These are phyloP conservation scores for Metopia argyrocephala DNA, from an alignment of 2,888 invertebrate species.

Conservation along the genomic window DNA sequence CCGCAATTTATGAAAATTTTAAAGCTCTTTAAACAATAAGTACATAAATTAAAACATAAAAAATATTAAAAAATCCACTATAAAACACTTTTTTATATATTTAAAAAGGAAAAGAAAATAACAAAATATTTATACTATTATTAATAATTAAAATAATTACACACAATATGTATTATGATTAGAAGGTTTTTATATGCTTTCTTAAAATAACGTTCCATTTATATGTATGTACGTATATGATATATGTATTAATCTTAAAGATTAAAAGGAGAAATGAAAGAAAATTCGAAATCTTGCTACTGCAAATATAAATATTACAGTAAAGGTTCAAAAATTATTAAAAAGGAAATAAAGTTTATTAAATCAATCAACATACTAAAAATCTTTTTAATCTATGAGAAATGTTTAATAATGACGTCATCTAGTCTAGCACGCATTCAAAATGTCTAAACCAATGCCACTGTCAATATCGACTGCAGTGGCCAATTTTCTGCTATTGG, in stretches of 20 bases:
- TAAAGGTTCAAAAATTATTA: too few species aligned
- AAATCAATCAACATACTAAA: too few species aligned
- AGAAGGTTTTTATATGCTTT: slow-evolving; percentile 44
- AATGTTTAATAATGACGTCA: too few species aligned
- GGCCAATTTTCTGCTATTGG: too few species aligned
- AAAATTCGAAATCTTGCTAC: slow-evolving; percentile 49
- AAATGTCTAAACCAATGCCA: too few species aligned
- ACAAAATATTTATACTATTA: slow-evolving; percentile 37
- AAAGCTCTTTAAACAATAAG: not conserved
- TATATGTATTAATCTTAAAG: slow-evolving; percentile 61
- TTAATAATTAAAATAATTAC: slow-evolving; percentile 34
- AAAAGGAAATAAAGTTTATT: too few species aligned
- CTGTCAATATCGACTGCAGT: too few species aligned
- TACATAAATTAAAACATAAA: not conserved
- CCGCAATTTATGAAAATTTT: too few species aligned
- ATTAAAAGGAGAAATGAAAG: slow-evolving; percentile 41
- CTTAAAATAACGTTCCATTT: slow-evolving; percentile 63
- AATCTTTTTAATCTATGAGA: too few species aligned
- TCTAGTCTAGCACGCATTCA: too few species aligned
- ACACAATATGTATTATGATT: slow-evolving; percentile 48
- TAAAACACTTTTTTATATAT: not conserved
- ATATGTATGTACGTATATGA: slow-evolving; percentile 46
- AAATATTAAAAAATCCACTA: not conserved
- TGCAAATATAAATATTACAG: slow-evolving; percentile 32
- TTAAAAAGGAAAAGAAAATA: not conserved